Evolutionary conservation across 92 coral and sea anemone species (phyloP).

Genomic region (Phenganax stokvisi): DNA sequence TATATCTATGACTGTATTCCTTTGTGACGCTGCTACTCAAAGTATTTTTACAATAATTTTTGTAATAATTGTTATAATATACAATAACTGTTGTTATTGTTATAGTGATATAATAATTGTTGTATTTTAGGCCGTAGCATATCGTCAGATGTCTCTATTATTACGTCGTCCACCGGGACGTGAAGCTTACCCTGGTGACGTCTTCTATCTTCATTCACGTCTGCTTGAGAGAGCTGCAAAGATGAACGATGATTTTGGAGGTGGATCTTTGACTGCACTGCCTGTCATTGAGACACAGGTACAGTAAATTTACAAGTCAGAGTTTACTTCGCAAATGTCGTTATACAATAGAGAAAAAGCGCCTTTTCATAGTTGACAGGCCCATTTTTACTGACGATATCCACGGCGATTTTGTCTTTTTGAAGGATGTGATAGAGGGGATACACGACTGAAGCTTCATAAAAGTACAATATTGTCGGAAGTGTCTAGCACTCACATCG

Average conservation of each 20-base stretch:
- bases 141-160: constrained; percentile 99
- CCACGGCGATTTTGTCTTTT: no score
- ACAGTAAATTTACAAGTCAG: background rate
- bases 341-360: no score
- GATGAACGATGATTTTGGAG: constrained; percentile 91
- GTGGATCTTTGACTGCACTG: constrained; percentile 95
- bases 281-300: constrained; percentile 99
- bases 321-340: no score
- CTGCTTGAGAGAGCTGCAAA: constrained; percentile 98
- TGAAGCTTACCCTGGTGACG: constrained; percentile 99
- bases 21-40: no score
- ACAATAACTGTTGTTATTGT: no score
- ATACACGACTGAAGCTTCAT: no score
- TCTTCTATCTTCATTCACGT: constrained; percentile 98
- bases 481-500: background rate
- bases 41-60: no score
- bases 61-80: no score
- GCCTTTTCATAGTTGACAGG: no score
- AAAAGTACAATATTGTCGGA: background rate
- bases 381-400: no score
- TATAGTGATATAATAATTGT: background rate
- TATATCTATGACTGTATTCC: no score
- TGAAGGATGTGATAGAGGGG: no score
- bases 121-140: constrained; percentile 86
- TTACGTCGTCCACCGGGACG: constrained; percentile 99